These are phyloP conservation scores for Pseudorhombus dupliciocellatus DNA, from an alignment of 2,113 vertebrate genomes.

Conservation along the genomic window DNA sequence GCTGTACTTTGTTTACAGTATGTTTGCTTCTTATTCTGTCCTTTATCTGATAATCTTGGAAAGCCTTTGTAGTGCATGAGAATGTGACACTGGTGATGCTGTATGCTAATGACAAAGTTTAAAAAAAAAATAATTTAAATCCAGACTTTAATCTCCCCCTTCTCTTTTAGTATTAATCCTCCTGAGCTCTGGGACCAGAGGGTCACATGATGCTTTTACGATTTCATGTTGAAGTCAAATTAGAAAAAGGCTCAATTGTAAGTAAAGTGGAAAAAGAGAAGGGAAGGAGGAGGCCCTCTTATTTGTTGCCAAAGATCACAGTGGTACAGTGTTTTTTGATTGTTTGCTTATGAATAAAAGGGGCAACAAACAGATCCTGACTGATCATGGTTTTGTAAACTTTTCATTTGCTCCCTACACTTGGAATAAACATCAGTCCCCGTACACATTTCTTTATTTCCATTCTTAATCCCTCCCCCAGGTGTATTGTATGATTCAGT, in stretches of 20 bases:
- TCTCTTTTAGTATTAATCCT: slow-evolving; percentile 23
- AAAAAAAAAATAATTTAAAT: slow-evolving; percentile 41
- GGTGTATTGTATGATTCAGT: too few relatives aligned
- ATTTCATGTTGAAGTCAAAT: slow-evolving; percentile 66
- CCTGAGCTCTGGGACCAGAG: slow-evolving; percentile 10
- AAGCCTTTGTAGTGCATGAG: slow-evolving; percentile 63
- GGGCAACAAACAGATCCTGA: slow-evolving; percentile 29
- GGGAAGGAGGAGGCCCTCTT: not conserved
- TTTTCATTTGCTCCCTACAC: slow-evolving; percentile 19
- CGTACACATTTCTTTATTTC: not conserved
- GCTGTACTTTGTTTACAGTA: slow-evolving; percentile 39
- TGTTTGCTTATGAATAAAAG: slow-evolving; percentile 45
- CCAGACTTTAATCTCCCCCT: slow-evolving; percentile 18
- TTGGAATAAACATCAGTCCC: slow-evolving; percentile 41
- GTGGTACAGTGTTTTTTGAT: slow-evolving; percentile 47
- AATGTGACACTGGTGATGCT: slow-evolving; percentile 29
- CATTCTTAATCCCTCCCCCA: not conserved
- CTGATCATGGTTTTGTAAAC: slow-evolving; percentile 29
- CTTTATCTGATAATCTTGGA: slow-evolving; percentile 19
- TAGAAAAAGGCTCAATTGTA: slow-evolving; percentile 2
- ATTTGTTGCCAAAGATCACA: slow-evolving; percentile 60
- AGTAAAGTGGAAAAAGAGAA: not conserved
- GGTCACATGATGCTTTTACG: slow-evolving; percentile 15
- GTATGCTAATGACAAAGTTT: slow-evolving; percentile 16
- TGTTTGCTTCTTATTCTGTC: slow-evolving; percentile 23